Evolutionary conservation across 2,113 vertebrate genomes (phyloP), one percentile per base, ranked within the genome.

Genomic region (Poecile atricapillus): DNA sequence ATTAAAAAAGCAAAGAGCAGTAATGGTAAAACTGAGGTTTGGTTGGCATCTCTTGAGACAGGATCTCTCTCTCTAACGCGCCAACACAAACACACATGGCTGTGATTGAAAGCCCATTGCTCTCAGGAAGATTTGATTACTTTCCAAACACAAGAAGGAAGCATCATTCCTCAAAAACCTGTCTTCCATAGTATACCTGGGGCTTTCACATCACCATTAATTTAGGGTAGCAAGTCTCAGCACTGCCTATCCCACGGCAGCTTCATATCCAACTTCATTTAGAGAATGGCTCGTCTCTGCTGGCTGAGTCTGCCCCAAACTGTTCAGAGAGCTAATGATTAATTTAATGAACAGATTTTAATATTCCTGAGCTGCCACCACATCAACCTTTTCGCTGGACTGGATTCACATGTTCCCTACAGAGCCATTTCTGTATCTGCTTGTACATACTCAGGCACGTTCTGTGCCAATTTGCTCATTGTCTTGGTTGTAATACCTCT

Each of bases 81-180:
- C 49, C 75, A 88, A 28, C 39, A 67, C 33, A 87, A 92, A 75
- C 60, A 44, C 35, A 28, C 52, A 15, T 4, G 64, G 59, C 86
- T 92, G 82, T 81, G 93, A 93, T 37, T 93, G 91, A 94, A 92
- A 81, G 80, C 39, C 52, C 64, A 18, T 23, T 59, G 85, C 87
- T 93, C 87, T 90, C 90, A 91, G 63, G 68, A 95, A 87, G 74
- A 75, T 79, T 79, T 95, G 84, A 93, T 84, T 94, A 60, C 70
- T 83, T 95, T 85, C 84, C 91, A 85, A 85, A 89, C 64, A 78
- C 39, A 77, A 79, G 77, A 49, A 88, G 83, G 82, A 95, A 83
- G 49, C 49, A 65, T 77, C 77, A 79, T 94, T 94, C 62, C 87
- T 94, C 91, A 94, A 76, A 91, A 91, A n/a, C 15, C 59, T 69